These are phyloP conservation scores for Murina feae DNA, from an alignment of 2,113 vertebrate genomes.

Conservation along the genomic window DNA sequence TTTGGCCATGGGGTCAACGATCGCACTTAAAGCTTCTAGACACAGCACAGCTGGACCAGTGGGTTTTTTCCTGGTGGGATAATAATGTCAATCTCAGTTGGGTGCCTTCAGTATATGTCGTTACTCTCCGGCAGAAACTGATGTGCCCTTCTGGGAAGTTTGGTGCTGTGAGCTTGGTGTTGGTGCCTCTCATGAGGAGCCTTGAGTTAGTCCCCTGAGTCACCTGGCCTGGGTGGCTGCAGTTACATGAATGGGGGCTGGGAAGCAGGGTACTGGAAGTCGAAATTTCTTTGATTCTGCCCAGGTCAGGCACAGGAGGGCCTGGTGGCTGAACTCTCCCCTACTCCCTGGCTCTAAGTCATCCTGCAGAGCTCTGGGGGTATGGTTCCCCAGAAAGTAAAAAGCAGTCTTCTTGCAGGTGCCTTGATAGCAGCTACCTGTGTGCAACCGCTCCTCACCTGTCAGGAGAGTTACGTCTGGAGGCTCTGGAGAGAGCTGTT, in stretches of 20 bases:
- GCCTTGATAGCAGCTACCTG: neutral
- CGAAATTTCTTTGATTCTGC: neutral
- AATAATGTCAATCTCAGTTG: neutral
- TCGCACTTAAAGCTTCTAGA: neutral
- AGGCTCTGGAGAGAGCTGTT: neutral
- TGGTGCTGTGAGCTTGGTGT: neutral
- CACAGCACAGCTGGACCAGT: neutral
- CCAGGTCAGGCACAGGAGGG: no score
- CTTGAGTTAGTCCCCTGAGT: accelerated
- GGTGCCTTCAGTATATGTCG: accelerated
- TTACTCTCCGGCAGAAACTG: neutral
- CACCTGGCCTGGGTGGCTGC: neutral
- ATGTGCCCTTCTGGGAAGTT: neutral
- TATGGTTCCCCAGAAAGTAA: neutral
- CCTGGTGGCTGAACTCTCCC: no score
- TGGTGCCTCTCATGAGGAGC: neutral
- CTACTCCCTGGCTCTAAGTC: neutral
- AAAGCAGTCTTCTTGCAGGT: neutral
- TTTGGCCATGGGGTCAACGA: neutral
- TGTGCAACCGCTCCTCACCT: neutral
- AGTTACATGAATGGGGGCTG: neutral
- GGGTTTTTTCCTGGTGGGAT: neutral
- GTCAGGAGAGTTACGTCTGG: accelerated
- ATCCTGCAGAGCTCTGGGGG: neutral
- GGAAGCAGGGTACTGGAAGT: neutral